Evolutionary conservation across 2,797 vertebrate genomes (phyloP).

Genomic region (Mus spretus): DNA sequence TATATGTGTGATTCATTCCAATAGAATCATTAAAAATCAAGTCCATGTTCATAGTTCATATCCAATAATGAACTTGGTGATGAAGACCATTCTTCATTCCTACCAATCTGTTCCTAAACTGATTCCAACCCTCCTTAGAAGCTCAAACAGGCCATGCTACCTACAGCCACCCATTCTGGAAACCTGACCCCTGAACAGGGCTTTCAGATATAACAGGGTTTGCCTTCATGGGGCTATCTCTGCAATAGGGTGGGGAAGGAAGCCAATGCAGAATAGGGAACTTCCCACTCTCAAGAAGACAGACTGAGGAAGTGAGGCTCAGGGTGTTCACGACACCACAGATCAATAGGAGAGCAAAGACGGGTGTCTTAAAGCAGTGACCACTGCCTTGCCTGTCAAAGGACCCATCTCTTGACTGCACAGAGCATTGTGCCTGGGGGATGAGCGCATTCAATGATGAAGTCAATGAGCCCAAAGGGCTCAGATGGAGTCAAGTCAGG

Average conservation of each 20-base stretch:
- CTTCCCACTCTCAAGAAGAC: not conserved
- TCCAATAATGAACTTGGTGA: not conserved
- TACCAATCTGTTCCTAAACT: not conserved
- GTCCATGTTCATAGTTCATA: not conserved
- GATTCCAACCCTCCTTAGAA: not conserved
- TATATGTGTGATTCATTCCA: not conserved
- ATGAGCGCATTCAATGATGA: not conserved
- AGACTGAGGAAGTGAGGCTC: not conserved
- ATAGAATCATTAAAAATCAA: conserved; percentile 11
- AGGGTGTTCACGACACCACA: not conserved
- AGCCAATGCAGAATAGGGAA: not conserved
- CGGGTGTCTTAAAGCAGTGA: not conserved
- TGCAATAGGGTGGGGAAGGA: not conserved
- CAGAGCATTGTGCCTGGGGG: not conserved
- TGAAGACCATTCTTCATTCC: conserved; percentile 1
- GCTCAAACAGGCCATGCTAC: not conserved
- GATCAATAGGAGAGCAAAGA: conserved; percentile 11
- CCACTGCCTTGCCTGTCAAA: not conserved
- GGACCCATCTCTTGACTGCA: not conserved
- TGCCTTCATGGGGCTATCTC: not conserved
- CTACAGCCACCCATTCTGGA: not conserved
- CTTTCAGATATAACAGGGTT: not conserved
- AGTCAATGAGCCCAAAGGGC: too few relatives aligned
- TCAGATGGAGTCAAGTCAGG: not conserved
- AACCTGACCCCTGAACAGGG: not conserved